Conservation (phyloP, 2,888 invertebrate genomes). For the Caprella mutica region DNA sequence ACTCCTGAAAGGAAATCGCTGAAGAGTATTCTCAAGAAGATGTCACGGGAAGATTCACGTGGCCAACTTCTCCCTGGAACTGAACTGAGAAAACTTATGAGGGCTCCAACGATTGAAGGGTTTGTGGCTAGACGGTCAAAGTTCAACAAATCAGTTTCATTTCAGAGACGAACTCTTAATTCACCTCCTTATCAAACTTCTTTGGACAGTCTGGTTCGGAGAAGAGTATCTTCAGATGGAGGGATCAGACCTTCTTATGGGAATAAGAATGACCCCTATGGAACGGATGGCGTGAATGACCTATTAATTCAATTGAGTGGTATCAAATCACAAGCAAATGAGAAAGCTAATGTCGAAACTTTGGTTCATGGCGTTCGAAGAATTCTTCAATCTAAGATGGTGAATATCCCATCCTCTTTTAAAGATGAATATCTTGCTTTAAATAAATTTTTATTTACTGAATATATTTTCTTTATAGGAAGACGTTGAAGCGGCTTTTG, state of each 20-base stretch:
- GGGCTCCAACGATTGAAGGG: constrained; percentile 74
- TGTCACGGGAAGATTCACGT: constrained; percentile 49
- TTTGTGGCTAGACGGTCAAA: constrained; percentile 70
- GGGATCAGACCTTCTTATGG: too few species aligned
- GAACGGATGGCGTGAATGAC: constrained; percentile 27
- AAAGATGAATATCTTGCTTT: not conserved
- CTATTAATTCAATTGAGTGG: constrained; percentile 19
- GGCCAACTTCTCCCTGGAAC: constrained; percentile 42
- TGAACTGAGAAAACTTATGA: constrained; percentile 53
- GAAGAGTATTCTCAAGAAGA: constrained; percentile 72
- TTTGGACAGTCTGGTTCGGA: constrained; percentile 17
- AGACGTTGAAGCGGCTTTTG: constrained; percentile 44
- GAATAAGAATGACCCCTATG: too few species aligned
- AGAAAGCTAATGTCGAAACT: constrained; percentile 17
- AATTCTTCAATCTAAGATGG: constrained; percentile 32
- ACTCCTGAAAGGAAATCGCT: constrained; percentile 67
- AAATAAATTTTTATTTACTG: not conserved
- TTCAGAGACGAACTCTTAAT: constrained; percentile 59
- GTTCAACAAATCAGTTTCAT: constrained; percentile 76
- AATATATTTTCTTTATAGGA: constrained; percentile 39
- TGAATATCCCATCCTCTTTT: constrained; percentile 4
- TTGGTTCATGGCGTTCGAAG: constrained; percentile 28
- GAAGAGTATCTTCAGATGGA: too few species aligned
- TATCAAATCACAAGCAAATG: constrained; percentile 13
- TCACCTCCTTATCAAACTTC: constrained; percentile 60